phyloP scores from a whole-genome alignment of 1,140 invertebrate genomes.

The Babylonia areolata region DNA sequence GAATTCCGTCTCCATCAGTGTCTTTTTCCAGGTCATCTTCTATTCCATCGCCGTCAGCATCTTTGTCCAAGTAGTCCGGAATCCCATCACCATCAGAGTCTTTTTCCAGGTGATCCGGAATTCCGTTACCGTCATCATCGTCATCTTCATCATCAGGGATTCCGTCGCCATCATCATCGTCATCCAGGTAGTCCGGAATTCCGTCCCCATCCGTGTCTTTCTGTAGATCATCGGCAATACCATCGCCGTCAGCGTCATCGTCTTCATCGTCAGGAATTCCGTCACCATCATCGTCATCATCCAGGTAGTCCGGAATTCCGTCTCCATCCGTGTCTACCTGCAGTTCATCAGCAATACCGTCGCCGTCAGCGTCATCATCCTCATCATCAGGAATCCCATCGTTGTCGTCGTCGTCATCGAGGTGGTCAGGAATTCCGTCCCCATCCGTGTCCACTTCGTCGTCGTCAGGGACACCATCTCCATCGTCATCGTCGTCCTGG shows the following conservation, averaged over 20 bases:
- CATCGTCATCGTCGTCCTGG: constrained; percentile 57
- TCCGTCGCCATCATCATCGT: constrained; percentile 67
- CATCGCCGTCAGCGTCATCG: constrained; percentile 62
- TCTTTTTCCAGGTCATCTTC: constrained; percentile 67
- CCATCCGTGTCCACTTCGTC: constrained; percentile 61
- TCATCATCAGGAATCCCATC: constrained; percentile 66
- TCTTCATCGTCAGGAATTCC: constrained; percentile 68
- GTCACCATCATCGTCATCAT: constrained; percentile 65
- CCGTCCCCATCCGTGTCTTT: constrained; percentile 62
- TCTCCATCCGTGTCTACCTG: constrained; percentile 67
- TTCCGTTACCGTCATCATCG: constrained; percentile 66
- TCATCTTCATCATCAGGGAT: constrained; percentile 65
- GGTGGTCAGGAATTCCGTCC: constrained; percentile 65
- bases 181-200: constrained; percentile 57
- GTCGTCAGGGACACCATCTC: constrained; percentile 65
- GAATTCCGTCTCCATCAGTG: constrained; percentile 68
- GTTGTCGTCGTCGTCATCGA: constrained; percentile 64
- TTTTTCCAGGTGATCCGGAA: constrained; percentile 64
- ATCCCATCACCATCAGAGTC: constrained; percentile 64
- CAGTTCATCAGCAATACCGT: constrained; percentile 64
- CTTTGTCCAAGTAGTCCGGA: constrained; percentile 57
- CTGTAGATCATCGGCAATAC: constrained; percentile 54
- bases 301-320: constrained; percentile 64
- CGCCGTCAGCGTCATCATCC: constrained; percentile 62
- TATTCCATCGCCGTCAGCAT: constrained; percentile 67